Conservation (phyloP, 2,888 invertebrate species). For the Coleophora flavipennella region DNA sequence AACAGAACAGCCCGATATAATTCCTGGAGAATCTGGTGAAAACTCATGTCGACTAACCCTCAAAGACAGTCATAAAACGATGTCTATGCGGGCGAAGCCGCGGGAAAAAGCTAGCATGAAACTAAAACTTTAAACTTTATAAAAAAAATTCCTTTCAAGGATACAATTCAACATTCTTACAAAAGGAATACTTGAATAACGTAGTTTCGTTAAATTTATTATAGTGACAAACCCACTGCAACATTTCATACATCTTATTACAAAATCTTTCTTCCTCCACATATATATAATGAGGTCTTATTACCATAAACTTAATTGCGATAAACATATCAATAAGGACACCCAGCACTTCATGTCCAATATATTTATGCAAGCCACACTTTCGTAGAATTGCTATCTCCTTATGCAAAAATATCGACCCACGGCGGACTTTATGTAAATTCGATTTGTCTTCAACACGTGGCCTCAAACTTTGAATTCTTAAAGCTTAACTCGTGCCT, state of each 20-base stretch:
- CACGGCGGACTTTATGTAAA: conserved; percentile 69
- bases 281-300: conserved; percentile 13
- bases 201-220: conserved; percentile 4
- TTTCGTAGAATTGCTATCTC: conserved; percentile 58
- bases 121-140: too few relatives aligned
- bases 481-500: conserved; percentile 39
- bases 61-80: too few relatives aligned
- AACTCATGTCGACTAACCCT: too few relatives aligned
- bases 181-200: background rate
- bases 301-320: conserved; percentile 30
- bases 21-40: too few relatives aligned
- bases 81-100: too few relatives aligned
- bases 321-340: conserved; percentile 14
- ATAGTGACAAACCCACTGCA: too few relatives aligned
- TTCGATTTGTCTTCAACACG: conserved; percentile 46
- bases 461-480: conserved; percentile 32
- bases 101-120: too few relatives aligned
- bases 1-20: too few relatives aligned
- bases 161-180: too few relatives aligned
- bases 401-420: conserved; percentile 68
- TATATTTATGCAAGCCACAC: conserved; percentile 36
- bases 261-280: background rate
- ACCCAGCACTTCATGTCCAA: conserved; percentile 20
- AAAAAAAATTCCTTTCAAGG: background rate
- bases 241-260: conserved; percentile 17